Percentiles rank a stretch among this genome's conserved stretches.
phyloP scores from a whole-genome alignment of 2,113 vertebrate genomes.

The Motacilla alba region DNA sequence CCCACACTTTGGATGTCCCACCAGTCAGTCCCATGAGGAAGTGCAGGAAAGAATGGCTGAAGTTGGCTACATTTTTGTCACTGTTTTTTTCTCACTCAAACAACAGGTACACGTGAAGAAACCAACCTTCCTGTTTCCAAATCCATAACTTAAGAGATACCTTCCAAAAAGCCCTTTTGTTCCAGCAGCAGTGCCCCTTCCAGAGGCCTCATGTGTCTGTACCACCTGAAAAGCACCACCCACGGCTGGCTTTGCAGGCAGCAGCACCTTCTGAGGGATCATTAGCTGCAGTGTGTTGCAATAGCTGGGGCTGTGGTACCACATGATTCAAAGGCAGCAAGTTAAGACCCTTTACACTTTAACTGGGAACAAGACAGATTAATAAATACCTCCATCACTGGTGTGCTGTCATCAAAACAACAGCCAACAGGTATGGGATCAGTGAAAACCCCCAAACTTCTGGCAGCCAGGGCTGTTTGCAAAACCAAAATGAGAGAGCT shows the following conservation, averaged over 20 bases:
- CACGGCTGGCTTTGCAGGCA: background rate
- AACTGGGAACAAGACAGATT: background rate
- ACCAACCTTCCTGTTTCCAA: background rate
- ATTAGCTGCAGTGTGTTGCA: background rate
- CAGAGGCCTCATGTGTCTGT: accelerated
- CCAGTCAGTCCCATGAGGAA: background rate
- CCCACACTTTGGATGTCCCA: background rate
- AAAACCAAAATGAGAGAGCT: background rate
- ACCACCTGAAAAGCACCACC: background rate
- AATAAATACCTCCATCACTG: background rate
- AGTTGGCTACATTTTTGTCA: background rate
- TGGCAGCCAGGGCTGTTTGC: background rate
- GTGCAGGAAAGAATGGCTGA: background rate
- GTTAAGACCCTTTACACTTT: background rate
- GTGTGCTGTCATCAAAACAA: background rate
- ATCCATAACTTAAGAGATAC: accelerated
- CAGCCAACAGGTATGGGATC: background rate
- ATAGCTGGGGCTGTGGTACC: background rate
- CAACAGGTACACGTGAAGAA: accelerated
- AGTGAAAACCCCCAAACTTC: background rate
- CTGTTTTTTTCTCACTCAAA: background rate
- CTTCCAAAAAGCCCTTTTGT: background rate
- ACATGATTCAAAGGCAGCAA: background rate
- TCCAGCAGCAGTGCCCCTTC: background rate
- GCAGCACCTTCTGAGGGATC: background rate